Evolutionary conservation across 2,113 vertebrate species (phyloP), one percentile per base, ranked within the genome.

Genomic region (Ptychochromis oligacanthus): DNA sequence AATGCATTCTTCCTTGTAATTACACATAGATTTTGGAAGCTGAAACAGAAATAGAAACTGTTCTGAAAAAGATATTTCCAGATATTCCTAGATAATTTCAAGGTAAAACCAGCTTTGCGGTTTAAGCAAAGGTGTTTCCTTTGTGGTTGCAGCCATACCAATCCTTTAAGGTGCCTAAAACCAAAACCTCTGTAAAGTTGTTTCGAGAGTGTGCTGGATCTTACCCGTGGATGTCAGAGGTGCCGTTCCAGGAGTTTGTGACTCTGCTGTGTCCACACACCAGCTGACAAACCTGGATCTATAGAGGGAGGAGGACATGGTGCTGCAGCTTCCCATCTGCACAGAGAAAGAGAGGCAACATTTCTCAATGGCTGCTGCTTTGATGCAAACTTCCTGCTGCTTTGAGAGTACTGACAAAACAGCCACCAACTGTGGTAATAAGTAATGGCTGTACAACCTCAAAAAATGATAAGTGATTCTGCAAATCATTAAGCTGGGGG

Each of bases 201-300:
- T 17, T 78, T 9, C n/a, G 9, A 34, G 22, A 14, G 17, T 15
- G 54, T 54, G 52, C 18, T 18, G 65, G 55, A 14, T 28, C 78
- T 67, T 36, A 88, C 89, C 86, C 36, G 76, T 3, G 5, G 26
- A 49, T 6, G 34, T 17, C 24, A 3, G 18, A 18, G 26, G 20
- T 12, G 59, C 18, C 9, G 17, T 1, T 46, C 2, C 31, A 67
- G 67, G 36, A 11, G 59, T 5, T 2, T 24, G 20, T 18, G 76
- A 6, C 31, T 79, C 86, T 28, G 43, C 46, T 13, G 82, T 8
- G 7, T 87, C 75, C 43, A 77, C 40, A 59, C 65, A 24, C 90
- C 93, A 90, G 79, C 28, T 86, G 77, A 85, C 40, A 14, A 72
- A 72, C 11, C 59, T 43, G 36, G 52, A 3, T 38, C 57, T 55